Percentiles rank a stretch among this genome's conserved stretches.
Evolutionary conservation across 2,113 vertebrate genomes (phyloP).

Genomic region (Brachionichthys hirsutus): DNA sequence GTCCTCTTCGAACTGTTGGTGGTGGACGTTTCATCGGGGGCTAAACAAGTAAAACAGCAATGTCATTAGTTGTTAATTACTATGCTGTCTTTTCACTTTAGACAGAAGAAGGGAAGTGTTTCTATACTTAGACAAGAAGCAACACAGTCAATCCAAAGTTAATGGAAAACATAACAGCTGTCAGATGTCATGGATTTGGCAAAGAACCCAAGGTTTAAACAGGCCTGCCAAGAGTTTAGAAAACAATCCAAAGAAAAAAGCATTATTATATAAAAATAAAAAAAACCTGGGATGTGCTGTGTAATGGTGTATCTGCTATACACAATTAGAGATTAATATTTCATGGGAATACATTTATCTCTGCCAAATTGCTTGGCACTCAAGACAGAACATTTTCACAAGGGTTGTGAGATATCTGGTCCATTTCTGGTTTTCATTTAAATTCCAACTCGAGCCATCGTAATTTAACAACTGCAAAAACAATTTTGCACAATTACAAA

Average conservation of each 20-base stretch:
- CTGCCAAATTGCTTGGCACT: conserved; percentile 30
- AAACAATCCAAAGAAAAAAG: no score
- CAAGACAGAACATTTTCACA: background rate
- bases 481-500: background rate
- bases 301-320: background rate
- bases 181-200: background rate
- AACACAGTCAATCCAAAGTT: background rate
- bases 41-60: no score
- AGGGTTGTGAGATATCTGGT: background rate
- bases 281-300: background rate
- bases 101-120: background rate
- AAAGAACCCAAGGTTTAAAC: background rate
- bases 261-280: no score
- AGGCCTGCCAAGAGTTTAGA: no score
- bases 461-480: background rate
- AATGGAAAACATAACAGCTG: conserved; percentile 3
- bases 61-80: no score
- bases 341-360: conserved; percentile 26
- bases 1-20: no score
- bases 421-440: background rate
- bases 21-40: no score
- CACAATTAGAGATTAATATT: conserved; percentile 40
- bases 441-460: background rate
- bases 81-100: no score
- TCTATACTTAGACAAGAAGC: background rate